Evolutionary conservation across 1,140 invertebrate genomes (phyloP).

Genomic region (Sipha flava): DNA sequence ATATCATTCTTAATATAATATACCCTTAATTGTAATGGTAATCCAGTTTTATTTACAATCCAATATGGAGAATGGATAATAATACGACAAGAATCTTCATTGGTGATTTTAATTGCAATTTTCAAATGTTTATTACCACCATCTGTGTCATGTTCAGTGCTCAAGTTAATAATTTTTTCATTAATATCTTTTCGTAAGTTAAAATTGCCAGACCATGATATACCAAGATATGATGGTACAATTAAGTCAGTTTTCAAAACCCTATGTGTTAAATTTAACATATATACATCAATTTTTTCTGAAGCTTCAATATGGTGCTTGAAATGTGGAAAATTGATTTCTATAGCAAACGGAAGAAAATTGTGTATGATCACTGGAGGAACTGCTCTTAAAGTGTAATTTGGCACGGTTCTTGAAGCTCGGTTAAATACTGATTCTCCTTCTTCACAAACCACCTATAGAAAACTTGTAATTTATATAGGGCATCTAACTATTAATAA

Average conservation of each 20-base stretch:
- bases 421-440: slow-evolving; percentile 40
- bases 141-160: slow-evolving; percentile 56
- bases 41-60: slow-evolving; percentile 81
- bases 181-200: slow-evolving; percentile 60
- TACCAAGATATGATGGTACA: slow-evolving; percentile 56
- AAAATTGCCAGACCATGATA: slow-evolving; percentile 61
- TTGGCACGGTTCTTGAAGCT: slow-evolving; percentile 52
- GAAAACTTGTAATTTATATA: neutral
- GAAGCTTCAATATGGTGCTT: slow-evolving; percentile 60
- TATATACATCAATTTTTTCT: slow-evolving; percentile 58
- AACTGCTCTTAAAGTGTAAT: slow-evolving; percentile 61
- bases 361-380: slow-evolving; percentile 69
- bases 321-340: slow-evolving; percentile 51
- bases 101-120: slow-evolving; percentile 56
- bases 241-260: slow-evolving; percentile 36
- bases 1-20: slow-evolving; percentile 19
- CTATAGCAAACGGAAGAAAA: slow-evolving; percentile 60
- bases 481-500: too few relatives aligned
- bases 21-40: slow-evolving; percentile 69
- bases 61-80: slow-evolving; percentile 77
- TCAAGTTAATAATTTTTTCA: slow-evolving; percentile 59
- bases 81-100: slow-evolving; percentile 53
- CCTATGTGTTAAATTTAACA: neutral
- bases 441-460: slow-evolving; percentile 44
- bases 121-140: slow-evolving; percentile 57